Evolutionary conservation across 2,797 vertebrate species (phyloP), one percentile per base, ranked within the genome.

Genomic region (Apogon hyalosoma): DNA sequence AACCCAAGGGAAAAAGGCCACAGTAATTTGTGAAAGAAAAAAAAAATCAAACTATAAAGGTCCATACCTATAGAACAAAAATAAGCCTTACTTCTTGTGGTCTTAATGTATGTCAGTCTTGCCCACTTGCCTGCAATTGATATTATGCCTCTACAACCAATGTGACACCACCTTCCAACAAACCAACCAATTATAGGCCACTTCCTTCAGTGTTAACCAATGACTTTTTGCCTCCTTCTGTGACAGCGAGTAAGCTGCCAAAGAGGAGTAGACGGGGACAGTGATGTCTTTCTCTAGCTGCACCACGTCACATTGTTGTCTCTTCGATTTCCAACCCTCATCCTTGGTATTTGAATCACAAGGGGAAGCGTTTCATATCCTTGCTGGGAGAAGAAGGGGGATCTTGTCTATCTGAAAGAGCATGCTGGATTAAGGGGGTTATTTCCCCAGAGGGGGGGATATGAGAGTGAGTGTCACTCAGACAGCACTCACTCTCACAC

Each of bases 401-500:
- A 93, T 95, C 93, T 91, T 94, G 92, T 95, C 95, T 96, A 94
- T 96, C 94, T 96, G 96, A 96, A 95, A 94, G 94, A 94, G 91
- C 94, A 90, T 81, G 92, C 91, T 94, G 94, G 94, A 97, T 97
- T 97, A 96, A 95, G 94, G 94, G 92, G 93, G 93, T 97, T 97
- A 96, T 97, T 98, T 97, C 95, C 96, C 95, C 90, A 86, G 94
- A 95, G 94, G 94, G 91, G 91, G 92, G 94, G 94, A 94, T 95
- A 95, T 92, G 93, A 94, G 95, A 91, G 88, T 83, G 90, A 87
- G 83, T 93, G 92, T 93, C 93, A 94, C 90, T 93, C 94, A 93
- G 91, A 64, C 82, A 77, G 84, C 82, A 76, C 86, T 88, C 88
- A 91, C 80, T 84, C 84, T 87, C 86, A 87, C 79, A 75, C 74